Evolutionary conservation across 1,140 invertebrate species (phyloP).

Genomic region (Doryteuthis pealeii): DNA sequence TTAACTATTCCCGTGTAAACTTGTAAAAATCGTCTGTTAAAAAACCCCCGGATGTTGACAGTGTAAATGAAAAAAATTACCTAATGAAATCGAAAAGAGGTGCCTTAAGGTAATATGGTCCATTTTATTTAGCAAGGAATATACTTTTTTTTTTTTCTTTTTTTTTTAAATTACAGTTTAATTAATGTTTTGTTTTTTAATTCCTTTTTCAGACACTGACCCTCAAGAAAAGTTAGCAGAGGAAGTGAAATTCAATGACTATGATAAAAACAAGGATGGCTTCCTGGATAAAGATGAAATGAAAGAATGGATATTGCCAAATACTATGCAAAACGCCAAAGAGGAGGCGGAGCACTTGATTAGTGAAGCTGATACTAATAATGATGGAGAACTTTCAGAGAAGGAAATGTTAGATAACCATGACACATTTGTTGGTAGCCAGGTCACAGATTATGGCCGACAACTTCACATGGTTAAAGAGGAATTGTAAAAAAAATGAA

Average conservation of each 20-base stretch:
- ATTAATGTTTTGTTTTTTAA: not conserved
- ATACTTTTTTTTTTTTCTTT: too few species aligned
- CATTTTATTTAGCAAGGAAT: too few species aligned
- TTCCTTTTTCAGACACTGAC: not conserved
- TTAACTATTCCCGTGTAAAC: too few species aligned
- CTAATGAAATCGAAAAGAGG: too few species aligned
- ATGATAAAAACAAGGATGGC: slow-evolving; percentile 86
- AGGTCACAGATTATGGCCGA: slow-evolving; percentile 93
- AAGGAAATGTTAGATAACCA: slow-evolving; percentile 87
- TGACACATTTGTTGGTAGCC: slow-evolving; percentile 91
- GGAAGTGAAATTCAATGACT: slow-evolving; percentile 78
- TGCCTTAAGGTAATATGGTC: too few species aligned
- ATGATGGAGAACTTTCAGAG: slow-evolving; percentile 79
- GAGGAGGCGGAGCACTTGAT: slow-evolving; percentile 93
- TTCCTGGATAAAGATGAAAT: slow-evolving; percentile 79
- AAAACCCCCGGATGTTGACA: too few species aligned
- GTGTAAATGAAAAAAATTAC: too few species aligned
- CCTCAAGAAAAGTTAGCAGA: not conserved
- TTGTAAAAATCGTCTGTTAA: too few species aligned
- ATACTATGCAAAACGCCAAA: slow-evolving; percentile 84
- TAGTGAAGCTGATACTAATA: slow-evolving; percentile 82
- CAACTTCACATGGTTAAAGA: slow-evolving; percentile 68
- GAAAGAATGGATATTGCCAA: slow-evolving; percentile 86
- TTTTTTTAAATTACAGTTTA: too few species aligned
- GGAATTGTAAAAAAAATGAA: slow-evolving; percentile 11